Percentiles rank a stretch among this genome's conserved stretches.
These are phyloP conservation scores for Thinocorus orbignyianus DNA, from an alignment of 2,113 vertebrate genomes.

Conservation along the genomic window DNA sequence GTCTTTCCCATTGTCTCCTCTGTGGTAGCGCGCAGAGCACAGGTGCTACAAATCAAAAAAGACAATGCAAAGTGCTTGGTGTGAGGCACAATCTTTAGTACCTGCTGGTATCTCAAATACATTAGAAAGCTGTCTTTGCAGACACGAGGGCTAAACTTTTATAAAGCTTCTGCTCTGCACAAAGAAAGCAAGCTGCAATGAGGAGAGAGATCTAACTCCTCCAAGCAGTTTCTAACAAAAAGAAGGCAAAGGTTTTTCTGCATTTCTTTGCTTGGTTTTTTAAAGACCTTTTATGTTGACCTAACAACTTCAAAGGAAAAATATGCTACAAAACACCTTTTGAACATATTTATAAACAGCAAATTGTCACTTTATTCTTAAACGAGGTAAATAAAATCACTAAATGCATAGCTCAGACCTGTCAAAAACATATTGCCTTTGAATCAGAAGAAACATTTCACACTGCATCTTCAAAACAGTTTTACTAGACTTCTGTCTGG, in stretches of 20 bases:
- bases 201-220: neutral
- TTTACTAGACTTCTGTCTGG: neutral
- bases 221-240: neutral
- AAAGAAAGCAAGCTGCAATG: neutral
- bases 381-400: constrained; percentile 50
- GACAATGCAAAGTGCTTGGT: neutral
- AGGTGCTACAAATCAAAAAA: neutral
- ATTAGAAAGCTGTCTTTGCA: neutral
- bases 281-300: constrained; percentile 1
- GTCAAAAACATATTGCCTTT: constrained; percentile 14
- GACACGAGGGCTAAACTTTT: neutral
- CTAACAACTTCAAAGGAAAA: neutral
- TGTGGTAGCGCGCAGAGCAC: neutral
- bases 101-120: neutral
- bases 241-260: neutral
- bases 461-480: neutral
- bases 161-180: neutral
- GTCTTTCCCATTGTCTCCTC: neutral
- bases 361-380: constrained; percentile 47
- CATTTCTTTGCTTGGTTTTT: neutral
- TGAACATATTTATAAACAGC: neutral
- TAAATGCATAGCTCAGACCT: neutral
- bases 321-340: neutral
- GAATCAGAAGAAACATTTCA: constrained; percentile 19
- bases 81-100: neutral